phyloP scores from a whole-genome alignment of 2,888 invertebrate genomes.

The Spicauda simplicius region DNA sequence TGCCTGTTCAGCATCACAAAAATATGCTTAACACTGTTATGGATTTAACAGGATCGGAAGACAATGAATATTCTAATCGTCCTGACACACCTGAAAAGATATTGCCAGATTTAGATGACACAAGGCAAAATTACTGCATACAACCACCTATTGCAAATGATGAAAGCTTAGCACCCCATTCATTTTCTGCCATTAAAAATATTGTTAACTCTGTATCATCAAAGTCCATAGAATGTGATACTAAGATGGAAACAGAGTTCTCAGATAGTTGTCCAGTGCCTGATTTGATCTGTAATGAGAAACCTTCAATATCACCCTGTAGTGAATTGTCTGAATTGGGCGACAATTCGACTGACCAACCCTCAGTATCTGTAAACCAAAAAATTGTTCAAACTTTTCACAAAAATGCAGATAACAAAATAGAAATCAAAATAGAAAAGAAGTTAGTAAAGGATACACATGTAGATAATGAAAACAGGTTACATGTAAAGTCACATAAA shows the following conservation, averaged over 20 bases:
- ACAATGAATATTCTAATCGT: conserved; percentile 61
- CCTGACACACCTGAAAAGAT: conserved; percentile 69
- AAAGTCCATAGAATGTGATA: conserved; percentile 60
- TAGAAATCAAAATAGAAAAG: conserved; percentile 48
- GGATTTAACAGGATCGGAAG: conserved; percentile 72
- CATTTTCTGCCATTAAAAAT: conserved; percentile 79
- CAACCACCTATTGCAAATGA: conserved; percentile 59
- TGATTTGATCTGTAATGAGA: conserved; percentile 81
- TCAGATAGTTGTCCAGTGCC: conserved; percentile 78
- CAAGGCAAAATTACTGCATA: conserved; percentile 58
- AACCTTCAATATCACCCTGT: conserved; percentile 79
- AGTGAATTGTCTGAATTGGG: conserved; percentile 78
- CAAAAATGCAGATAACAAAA: conserved; percentile 47
- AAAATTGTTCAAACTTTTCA: conserved; percentile 48
- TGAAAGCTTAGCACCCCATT: conserved; percentile 61
- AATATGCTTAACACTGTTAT: conserved; percentile 76
- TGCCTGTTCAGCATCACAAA: conserved; percentile 77
- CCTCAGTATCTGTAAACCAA: conserved; percentile 60
- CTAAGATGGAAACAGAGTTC: conserved; percentile 70
- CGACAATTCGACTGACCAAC: conserved; percentile 70
- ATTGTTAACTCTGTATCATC: conserved; percentile 64
- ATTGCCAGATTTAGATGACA: conserved; percentile 73
- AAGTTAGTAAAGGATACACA: background rate
- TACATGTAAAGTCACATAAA: conserved; percentile 53
- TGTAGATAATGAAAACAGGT: conserved; percentile 43